phyloP scores from a whole-genome alignment of 2,888 invertebrate genomes.

The Conchocele bisecta region DNA sequence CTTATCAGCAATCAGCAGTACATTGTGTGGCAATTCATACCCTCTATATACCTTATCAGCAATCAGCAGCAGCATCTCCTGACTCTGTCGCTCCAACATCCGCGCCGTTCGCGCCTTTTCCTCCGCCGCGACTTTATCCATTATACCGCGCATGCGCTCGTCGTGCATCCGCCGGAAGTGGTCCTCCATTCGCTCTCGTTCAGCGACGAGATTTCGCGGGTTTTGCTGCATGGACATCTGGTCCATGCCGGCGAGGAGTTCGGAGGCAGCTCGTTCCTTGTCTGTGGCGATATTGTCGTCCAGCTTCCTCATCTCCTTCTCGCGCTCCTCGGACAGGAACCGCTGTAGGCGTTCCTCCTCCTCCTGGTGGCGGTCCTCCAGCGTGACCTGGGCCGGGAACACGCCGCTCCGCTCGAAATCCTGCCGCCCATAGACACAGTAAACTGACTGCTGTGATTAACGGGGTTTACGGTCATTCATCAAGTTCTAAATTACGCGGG shows the following conservation, averaged over 20 bases:
- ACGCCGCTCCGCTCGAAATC: conserved; percentile 85
- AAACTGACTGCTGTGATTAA: neutral
- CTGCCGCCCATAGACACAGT: conserved; percentile 85
- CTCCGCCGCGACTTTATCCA: conserved; percentile 77
- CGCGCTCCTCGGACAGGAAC: conserved; percentile 75
- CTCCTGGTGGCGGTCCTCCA: conserved; percentile 98
- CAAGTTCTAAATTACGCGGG: too few species aligned
- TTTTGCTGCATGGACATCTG: conserved; percentile 65
- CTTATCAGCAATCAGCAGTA: too few species aligned
- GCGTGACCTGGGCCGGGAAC: conserved; percentile 92
- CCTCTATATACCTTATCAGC: conserved; percentile 75
- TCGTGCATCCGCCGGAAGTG: conserved; percentile 73
- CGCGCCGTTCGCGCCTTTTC: conserved; percentile 79
- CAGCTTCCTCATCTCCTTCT: conserved; percentile 73
- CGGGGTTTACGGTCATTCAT: too few species aligned
- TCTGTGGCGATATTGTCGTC: conserved; percentile 71
- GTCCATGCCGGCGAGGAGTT: conserved; percentile 70
- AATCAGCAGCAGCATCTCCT: conserved; percentile 80
- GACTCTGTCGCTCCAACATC: conserved; percentile 79
- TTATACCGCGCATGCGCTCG: conserved; percentile 69
- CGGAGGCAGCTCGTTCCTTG: conserved; percentile 74
- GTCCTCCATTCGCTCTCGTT: conserved; percentile 76
- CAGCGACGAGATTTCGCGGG: conserved; percentile 64
- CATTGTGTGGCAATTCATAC: too few species aligned
- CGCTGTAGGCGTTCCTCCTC: conserved; percentile 94